Base-by-base conservation (phyloP, 2,113 vertebrate species). In the Trichechus manatus region DNA sequence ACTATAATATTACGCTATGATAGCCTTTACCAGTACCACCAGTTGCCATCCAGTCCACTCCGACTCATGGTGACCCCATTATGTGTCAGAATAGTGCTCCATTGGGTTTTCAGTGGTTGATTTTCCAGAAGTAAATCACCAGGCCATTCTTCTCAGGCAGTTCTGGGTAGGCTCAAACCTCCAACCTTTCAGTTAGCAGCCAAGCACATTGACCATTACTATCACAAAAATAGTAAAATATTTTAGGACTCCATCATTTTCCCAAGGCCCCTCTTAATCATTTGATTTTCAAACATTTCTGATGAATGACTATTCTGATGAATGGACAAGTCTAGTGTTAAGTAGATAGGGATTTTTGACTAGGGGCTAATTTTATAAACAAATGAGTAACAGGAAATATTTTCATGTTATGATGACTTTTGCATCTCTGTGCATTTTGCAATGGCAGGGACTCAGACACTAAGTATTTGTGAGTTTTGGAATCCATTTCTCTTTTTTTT, bases 241-340 rank as follows among this genome's bases (percentile, higher is more conserved):
- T 75, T 86, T 93, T 91, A 89, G 31, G 70, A 87, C 50, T 95
- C 56, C 56, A 74, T 68, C 36, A 56, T 95, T 91, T 86, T 91
- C 39, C 86, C 95, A 63, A 87, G 19, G 68, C 39, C 6, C 47
- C 53, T 63, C 68, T 91, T 82, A 81, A 63, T 63, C 72, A 78
- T 88, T 56, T 95, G 68, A 84, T 92, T 96, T 96, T 88, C 74
- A 94, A 90, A 78, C 36, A 92, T 92, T 92, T 87, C 86, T 94
- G 87, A 89, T 91, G n/a, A 96, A 83, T 91, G 93, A 84, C 25
- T 87, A 66, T 83, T 79, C 47, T 47, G 47, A 47, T 47, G 47
- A 91, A 81, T 66, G 93, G 72, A 15, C 66, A 96, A 90, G 36
- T 79, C n/a, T 85, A 75, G 31, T 50, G 42, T 78, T 84, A 64